phyloP scores from a whole-genome alignment of 2,797 vertebrate species.

The Enteromius mattozi region DNA sequence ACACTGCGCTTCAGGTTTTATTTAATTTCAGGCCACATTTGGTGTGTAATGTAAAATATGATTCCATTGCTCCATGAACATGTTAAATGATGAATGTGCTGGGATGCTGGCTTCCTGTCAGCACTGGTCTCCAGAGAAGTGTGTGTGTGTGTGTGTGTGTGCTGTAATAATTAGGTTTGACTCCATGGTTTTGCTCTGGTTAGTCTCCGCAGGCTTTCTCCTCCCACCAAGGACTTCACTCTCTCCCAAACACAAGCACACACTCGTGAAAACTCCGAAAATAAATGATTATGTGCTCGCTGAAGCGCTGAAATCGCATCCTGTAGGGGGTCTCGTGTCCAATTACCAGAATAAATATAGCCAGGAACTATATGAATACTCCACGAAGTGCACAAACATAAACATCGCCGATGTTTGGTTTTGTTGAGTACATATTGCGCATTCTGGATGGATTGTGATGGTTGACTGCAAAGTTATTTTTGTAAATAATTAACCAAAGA shows the following conservation, averaged over 20 bases:
- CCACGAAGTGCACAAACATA: background rate
- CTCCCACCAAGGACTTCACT: constrained; percentile 39
- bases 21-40: constrained; percentile 42
- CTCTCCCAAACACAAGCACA: background rate
- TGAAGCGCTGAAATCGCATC: background rate
- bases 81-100: constrained; percentile 34
- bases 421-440: background rate
- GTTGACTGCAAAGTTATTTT: background rate
- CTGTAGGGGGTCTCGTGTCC: background rate
- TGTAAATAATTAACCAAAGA: too few relatives aligned
- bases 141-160: constrained; percentile 9
- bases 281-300: constrained; percentile 13
- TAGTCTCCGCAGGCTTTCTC: constrained; percentile 49
- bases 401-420: background rate
- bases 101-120: background rate
- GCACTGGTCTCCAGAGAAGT: constrained; percentile 10
- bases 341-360: background rate
- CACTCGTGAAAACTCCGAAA: background rate
- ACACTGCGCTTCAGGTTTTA: background rate
- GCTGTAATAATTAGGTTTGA: constrained; percentile 35
- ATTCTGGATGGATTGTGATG: background rate
- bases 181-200: constrained; percentile 42
- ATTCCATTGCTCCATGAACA: constrained; percentile 20
- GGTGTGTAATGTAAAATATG: constrained; percentile 42
- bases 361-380: background rate